Conservation (phyloP, 2,888 invertebrate species). For the Seira musarum region DNA sequence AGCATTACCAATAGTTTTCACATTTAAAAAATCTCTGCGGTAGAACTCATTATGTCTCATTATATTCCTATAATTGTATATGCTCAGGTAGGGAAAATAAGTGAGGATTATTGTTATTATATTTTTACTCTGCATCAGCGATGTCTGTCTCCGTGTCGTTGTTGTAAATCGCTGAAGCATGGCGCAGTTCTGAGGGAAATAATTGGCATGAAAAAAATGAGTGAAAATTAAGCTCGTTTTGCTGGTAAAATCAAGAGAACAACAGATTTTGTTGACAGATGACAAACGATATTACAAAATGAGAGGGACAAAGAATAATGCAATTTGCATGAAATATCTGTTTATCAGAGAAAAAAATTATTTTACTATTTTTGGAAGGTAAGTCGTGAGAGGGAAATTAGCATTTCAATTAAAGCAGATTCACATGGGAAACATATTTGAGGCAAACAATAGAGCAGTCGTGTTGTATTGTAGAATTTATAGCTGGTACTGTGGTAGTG, state of each 20-base stretch:
- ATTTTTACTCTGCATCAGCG: not conserved
- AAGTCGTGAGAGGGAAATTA: not conserved
- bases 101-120: not conserved
- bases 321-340: not conserved
- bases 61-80: conserved; percentile 28
- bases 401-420: not conserved
- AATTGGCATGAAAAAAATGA: not conserved
- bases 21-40: not conserved
- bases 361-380: not conserved
- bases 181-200: not conserved
- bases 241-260: not conserved
- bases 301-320: not conserved
- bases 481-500: too few relatives aligned
- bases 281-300: conserved; percentile 3
- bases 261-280: conserved; percentile 26
- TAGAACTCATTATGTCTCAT: not conserved
- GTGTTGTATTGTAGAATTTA: not conserved
- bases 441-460: not conserved
- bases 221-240: not conserved
- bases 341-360: too few relatives aligned
- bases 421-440: too few relatives aligned
- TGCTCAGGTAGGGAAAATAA: conserved; percentile 1
- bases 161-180: conserved; percentile 35
- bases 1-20: not conserved
- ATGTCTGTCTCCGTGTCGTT: conserved; percentile 14